Percentiles rank a stretch among this genome's conserved stretches.
phyloP scores from a whole-genome alignment of 1,140 invertebrate genomes.

The Argopecten irradians region DNA sequence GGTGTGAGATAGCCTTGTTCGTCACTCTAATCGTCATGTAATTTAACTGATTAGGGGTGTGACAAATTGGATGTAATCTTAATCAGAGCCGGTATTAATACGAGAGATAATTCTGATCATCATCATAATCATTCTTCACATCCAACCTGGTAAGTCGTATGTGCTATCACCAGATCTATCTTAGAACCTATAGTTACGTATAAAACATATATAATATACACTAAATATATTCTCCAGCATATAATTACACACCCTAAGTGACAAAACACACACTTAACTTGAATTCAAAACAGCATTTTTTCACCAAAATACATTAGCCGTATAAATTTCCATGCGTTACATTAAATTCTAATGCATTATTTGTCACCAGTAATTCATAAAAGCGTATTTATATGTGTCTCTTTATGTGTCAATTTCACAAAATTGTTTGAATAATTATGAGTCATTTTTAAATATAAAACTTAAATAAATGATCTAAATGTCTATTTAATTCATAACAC shows the following conservation, averaged over 20 bases:
- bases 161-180: not conserved
- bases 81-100: not conserved
- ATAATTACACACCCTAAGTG: not conserved
- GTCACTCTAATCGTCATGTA: not conserved
- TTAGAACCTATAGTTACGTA: not conserved
- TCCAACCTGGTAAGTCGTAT: not conserved
- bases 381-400: not conserved
- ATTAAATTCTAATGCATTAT: constrained; percentile 7
- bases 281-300: not conserved
- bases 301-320: not conserved
- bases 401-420: not conserved
- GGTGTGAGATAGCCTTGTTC: constrained; percentile 2
- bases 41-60: not conserved
- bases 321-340: not conserved
- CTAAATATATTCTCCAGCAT: not conserved
- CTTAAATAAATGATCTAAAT: not conserved
- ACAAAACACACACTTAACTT: not conserved
- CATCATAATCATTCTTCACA: not conserved
- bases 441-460: not conserved
- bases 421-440: not conserved
- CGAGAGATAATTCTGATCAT: not conserved
- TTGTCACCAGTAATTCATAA: not conserved
- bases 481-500: not conserved
- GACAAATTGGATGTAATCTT: not conserved
- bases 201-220: not conserved